Base-by-base conservation (phyloP, 2,888 invertebrate genomes). In the Drosophila meridiana region DNA sequence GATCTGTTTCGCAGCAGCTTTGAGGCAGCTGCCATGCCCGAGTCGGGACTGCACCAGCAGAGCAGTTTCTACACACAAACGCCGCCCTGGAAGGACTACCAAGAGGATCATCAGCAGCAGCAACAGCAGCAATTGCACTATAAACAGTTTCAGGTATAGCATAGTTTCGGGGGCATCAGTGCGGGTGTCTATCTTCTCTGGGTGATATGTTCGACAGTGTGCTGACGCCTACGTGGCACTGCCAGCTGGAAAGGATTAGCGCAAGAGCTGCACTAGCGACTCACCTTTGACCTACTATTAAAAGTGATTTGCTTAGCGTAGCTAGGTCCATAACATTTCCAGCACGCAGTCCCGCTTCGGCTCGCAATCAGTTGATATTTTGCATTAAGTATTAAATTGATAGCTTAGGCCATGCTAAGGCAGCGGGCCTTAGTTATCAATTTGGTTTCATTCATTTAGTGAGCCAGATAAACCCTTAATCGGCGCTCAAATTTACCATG, bases 1-100 rank as follows among this genome's bases (percentile, higher is more conserved):
- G 94, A 95, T 77, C 90, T 95, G 61, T 95, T 95, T 77, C 94
- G 94, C 82, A 94, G 94, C 72, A 94, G 95, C 14, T 95, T 95
- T 82, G 95, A 95, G 69, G 89, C 93, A 73, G 94, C 93, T 73
- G 90, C 91, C 38, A 87, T 70, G 66, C 36, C 69, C 32, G 80
- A 85, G 1, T 55, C 70, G 28, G 80, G 68, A 4, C 75, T 91
- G 66, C 93, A 93, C 82, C 93, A 93, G 50, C 91, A 85, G 55
- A 93, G 93, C 78, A 93, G 93, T 74, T 93, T 92, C 78, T 93
- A 92, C 68, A 88, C 92, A 13, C 93, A 93, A 59, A 93, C 93
- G 40, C 93, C 93, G 48, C 93, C 93, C 9, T 93, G 93, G 93
- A 93, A 92, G 84, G 93, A 93, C 63, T 93, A 90, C 67, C 91